Evolutionary conservation across 2,797 vertebrate genomes (phyloP), one percentile per base, ranked within the genome.

Genomic region (Petrocephalus sullivani): DNA sequence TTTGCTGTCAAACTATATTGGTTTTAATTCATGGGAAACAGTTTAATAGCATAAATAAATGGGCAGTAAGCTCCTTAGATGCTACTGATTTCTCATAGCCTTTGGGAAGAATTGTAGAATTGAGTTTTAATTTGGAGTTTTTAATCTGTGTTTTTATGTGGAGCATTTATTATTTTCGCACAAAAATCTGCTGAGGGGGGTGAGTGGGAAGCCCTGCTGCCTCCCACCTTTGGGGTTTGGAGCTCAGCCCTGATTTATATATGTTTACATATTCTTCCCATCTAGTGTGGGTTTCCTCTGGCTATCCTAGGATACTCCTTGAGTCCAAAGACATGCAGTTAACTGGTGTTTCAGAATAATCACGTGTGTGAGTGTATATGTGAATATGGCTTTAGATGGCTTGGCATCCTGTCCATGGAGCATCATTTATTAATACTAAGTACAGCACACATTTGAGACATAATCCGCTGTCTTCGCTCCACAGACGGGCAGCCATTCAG

Each of bases 401-500:
- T 37, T 8, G 16, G 71, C 37, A 78, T 78, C 71, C 19, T 78
- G 71, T 46, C 71, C 14, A 41, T 16, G 2, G 16, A n/a, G 71
- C 16, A 78, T 46, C 2, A 37, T 71, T 71, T 71, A 71, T 37
- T 71, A 10, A 71, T 71, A 71, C 64, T 71, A 78, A 78, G 37
- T 2, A 41, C 71, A n/a, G 2, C 14, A 78, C 71, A 19, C 9
- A 78, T n/a, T 46, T 46, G 71, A 46, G 71, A 78, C 37, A 16
- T 6, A 41, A 78, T 78, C 71, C 37, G 0, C 54, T 56, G 12
- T 46, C 41, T 78, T 0, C 0, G n/a, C 71, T 46, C 71, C 1
- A 87, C 91, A 99, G 98, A 96, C 1, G 98, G 97, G 92, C 95
- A 97, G 89, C 98, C 98, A 56, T 98, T 97, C 91, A 96, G 95